A percentile compares a stretch with the other conserved stretches of the same genome.
Evolutionary conservation across 2,113 vertebrate genomes (phyloP).

Genomic region (Aegotheles bennettii): DNA sequence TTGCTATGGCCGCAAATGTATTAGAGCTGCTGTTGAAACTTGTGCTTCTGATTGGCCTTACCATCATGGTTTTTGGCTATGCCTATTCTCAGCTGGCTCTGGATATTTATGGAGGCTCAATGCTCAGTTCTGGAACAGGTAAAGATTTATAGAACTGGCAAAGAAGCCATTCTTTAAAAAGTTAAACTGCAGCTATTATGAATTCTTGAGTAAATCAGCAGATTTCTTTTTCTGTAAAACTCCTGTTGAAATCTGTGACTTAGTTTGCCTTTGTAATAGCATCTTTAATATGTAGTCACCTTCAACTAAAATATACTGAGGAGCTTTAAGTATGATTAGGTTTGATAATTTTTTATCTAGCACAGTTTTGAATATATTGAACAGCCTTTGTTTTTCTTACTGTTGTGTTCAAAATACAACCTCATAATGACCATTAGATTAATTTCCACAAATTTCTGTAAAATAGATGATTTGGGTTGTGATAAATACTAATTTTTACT

Average conservation of each 20-base stretch:
- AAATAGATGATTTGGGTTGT: background rate
- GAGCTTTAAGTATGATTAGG: too few species aligned
- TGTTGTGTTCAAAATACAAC: background rate
- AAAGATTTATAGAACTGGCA: background rate
- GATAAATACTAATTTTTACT: background rate
- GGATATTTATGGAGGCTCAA: conserved; percentile 90
- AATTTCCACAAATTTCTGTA: background rate
- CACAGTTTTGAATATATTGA: background rate
- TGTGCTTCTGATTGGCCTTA: conserved; percentile 88
- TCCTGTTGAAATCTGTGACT: background rate
- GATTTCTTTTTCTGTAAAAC: background rate
- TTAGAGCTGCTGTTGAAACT: conserved; percentile 90
- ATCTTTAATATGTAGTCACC: background rate
- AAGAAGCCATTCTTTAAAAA: background rate
- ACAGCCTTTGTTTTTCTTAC: background rate
- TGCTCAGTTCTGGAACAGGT: conserved; percentile 88
- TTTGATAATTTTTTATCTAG: background rate
- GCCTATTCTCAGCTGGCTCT: conserved; percentile 91
- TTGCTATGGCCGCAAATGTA: conserved; percentile 83
- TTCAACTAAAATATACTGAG: background rate
- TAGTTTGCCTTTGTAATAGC: background rate
- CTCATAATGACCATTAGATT: background rate
- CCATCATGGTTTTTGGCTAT: conserved; percentile 90
- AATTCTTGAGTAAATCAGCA: background rate
- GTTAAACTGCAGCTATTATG: background rate